Base-by-base conservation (phyloP, 1,140 invertebrate species). In the Drosophila ohnishii region DNA sequence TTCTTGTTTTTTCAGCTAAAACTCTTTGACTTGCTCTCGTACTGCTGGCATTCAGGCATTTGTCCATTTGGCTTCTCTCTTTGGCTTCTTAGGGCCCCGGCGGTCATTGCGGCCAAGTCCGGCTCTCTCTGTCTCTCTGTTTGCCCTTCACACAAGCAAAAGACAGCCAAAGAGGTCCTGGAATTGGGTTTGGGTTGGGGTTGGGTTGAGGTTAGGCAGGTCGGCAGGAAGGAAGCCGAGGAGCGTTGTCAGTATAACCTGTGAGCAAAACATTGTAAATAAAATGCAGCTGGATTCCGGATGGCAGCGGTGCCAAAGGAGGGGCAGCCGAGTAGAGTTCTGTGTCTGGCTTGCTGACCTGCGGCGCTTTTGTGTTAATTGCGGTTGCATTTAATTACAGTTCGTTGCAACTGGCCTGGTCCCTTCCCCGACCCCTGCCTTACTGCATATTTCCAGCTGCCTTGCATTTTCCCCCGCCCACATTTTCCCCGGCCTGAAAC, bases 311-410 rank as follows among this genome's bases (percentile, higher is more conserved):
- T 13, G 42, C n/a, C 30, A 40, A n/a, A 13, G 56, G 39, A 47
- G 8, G 9, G 44, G 30, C 19, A 19, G 63, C 53, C 22, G 25
- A 44, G 59, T 73, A 13, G 28, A 44, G 56, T 73, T 47, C 55
- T 80, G 51, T 76, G 81, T 86, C 75, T 87, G 79, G 65, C 79
- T 83, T 87, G 55, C 62, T 75, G 84, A 87, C 65, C 84, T 87
- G 85, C 76, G 84, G 84, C 85, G 84, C 80, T 87, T 88, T 88
- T 88, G 84, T 88, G 85, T 88, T 88, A 88, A 88, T 88, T 88
- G 84, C 84, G 84, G 84, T 88, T 89, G 84, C 84, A 87, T 87
- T 87, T 87, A 89, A 88, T 88, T 88, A 89, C 80, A 88, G 77
- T 80, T 71, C 77, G 80, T 80, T 84, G 84, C 84, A 82, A 72